Evolutionary conservation across 2,113 vertebrate species (phyloP).

Genomic region (Colossoma macropomum): DNA sequence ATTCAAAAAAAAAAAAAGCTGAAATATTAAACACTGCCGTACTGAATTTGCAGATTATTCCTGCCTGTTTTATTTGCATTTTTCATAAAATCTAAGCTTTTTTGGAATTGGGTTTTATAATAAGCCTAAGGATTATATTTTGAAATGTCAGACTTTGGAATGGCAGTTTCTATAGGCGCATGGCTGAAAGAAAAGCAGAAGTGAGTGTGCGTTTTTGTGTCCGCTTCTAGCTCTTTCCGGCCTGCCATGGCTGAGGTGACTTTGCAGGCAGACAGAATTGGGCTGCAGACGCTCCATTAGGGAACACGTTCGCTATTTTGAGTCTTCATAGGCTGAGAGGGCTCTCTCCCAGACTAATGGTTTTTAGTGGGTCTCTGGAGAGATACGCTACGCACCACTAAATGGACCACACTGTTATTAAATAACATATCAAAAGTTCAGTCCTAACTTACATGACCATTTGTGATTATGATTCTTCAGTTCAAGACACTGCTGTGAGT

Average conservation of each 20-base stretch:
- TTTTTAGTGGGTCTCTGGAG: slow-evolving; percentile 14
- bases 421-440: not conserved
- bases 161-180: not conserved
- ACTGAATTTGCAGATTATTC: no score
- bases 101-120: not conserved
- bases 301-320: slow-evolving; percentile 45
- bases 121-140: no score
- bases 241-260: slow-evolving; percentile 27
- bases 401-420: not conserved
- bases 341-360: slow-evolving; percentile 33
- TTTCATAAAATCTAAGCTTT: no score
- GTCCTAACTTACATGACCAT: not conserved
- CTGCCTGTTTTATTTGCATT: no score
- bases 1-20: no score
- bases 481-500: not conserved
- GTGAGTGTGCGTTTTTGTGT: not conserved
- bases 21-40: no score
- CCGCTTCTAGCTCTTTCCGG: not conserved
- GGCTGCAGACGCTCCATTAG: slow-evolving; percentile 36
- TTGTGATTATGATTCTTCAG: not conserved
- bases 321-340: slow-evolving; percentile 27
- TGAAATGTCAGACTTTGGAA: not conserved
- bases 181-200: not conserved
- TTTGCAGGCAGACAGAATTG: slow-evolving; percentile 46
- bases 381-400: not conserved